A percentile compares a stretch with the other conserved stretches of the same genome.
Evolutionary conservation across 2,113 vertebrate species (phyloP).

Genomic region (Ginglymostoma cirratum): DNA sequence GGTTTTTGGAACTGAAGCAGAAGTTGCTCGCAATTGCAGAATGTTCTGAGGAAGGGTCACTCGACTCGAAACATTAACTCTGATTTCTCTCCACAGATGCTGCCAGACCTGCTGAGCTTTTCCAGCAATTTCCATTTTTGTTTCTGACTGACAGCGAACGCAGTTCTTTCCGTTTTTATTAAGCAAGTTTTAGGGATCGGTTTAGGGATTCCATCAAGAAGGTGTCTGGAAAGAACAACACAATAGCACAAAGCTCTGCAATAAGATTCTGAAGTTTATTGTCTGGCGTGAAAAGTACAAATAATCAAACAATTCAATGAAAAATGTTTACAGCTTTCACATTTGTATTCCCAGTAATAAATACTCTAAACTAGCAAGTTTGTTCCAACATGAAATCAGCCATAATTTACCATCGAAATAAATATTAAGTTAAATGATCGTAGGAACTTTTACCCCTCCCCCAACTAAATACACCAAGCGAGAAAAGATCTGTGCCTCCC

Average conservation of each 20-base stretch:
- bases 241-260: conserved; percentile 32
- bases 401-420: conserved; percentile 66
- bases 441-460: conserved; percentile 61
- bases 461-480: conserved; percentile 70
- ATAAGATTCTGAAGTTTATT: conserved; percentile 85
- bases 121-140: too few relatives aligned
- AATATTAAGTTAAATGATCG: conserved; percentile 77
- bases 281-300: conserved; percentile 97
- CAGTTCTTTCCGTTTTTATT: too few relatives aligned
- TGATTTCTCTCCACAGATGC: too few relatives aligned
- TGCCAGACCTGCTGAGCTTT: too few relatives aligned
- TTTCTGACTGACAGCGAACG: too few relatives aligned
- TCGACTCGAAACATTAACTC: too few relatives aligned
- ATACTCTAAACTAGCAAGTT: conserved; percentile 84
- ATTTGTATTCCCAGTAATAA: conserved; percentile 88
- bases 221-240: neutral
- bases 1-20: too few relatives aligned
- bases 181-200: too few relatives aligned
- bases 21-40: too few relatives aligned
- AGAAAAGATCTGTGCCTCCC: conserved; percentile 65
- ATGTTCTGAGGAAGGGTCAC: too few relatives aligned
- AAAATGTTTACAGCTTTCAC: conserved; percentile 88
- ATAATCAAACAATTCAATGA: conserved; percentile 97
- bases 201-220: too few relatives aligned
- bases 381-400: conserved; percentile 52